Percentiles rank a stretch among this genome's conserved stretches.
Conservation (phyloP, 2,797 vertebrate species). For the Sparidentex hasta region DNA sequence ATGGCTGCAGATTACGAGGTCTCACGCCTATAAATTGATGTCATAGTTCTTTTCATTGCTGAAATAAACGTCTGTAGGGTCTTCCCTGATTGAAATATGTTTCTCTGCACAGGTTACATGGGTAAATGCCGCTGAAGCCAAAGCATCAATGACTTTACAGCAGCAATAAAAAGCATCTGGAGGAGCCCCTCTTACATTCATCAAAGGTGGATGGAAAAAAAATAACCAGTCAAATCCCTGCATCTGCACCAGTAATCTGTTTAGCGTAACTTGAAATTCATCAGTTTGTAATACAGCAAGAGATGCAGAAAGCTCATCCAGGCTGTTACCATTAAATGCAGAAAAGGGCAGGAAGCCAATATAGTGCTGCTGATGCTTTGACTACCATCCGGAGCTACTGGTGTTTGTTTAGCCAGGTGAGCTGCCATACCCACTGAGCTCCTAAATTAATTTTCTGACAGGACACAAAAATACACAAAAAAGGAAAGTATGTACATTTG, state of each 20-base stretch:
- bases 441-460: constrained; percentile 34
- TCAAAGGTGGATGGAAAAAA: constrained; percentile 11
- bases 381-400: constrained; percentile 8
- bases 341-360: not conserved
- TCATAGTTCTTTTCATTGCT: constrained; percentile 52
- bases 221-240: constrained; percentile 10
- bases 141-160: constrained; percentile 18
- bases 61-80: constrained; percentile 26
- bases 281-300: constrained; percentile 12
- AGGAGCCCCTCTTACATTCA: not conserved
- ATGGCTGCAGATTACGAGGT: constrained; percentile 45
- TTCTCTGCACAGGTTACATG: constrained; percentile 6
- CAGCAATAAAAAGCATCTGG: constrained; percentile 41
- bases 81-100: constrained; percentile 27
- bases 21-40: constrained; percentile 50
- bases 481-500: not conserved
- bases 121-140: constrained; percentile 12
- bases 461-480: not conserved
- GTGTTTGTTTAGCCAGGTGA: constrained; percentile 46
- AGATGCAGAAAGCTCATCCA: constrained; percentile 15
- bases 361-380: constrained; percentile 9
- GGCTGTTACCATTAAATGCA: constrained; percentile 26
- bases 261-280: constrained; percentile 31
- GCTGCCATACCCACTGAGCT: constrained; percentile 24
- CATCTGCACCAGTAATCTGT: constrained; percentile 40